Conservation (phyloP, 2,113 vertebrate genomes). For the Ailurus styani region DNA sequence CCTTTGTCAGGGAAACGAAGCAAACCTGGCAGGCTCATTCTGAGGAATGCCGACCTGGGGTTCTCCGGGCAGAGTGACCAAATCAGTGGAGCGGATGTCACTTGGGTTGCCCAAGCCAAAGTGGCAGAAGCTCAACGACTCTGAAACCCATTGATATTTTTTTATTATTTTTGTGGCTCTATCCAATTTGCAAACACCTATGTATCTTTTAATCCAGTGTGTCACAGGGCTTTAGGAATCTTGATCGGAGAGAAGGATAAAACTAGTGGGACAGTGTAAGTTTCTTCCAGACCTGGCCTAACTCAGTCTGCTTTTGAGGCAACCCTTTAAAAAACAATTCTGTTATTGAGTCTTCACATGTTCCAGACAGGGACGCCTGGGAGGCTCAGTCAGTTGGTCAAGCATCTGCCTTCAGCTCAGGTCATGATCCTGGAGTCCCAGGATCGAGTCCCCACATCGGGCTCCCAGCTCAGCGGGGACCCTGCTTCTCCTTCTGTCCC, state of each 20-base stretch:
- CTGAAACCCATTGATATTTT: slow-evolving; percentile 18
- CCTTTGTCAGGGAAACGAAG: slow-evolving; percentile 63
- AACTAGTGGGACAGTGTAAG: neutral
- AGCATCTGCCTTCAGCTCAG: no score
- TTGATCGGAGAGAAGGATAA: neutral
- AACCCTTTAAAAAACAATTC: neutral
- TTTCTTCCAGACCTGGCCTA: neutral
- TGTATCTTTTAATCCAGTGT: neutral
- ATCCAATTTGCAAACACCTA: neutral
- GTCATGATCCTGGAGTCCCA: no score
- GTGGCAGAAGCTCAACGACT: slow-evolving; percentile 26
- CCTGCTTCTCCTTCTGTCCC: no score
- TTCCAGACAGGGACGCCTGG: no score
- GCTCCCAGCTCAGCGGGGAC: no score
- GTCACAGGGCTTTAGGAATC: neutral
- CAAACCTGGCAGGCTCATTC: slow-evolving; percentile 61
- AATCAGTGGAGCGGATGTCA: slow-evolving; percentile 40
- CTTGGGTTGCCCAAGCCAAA: slow-evolving; percentile 40
- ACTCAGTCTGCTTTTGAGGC: neutral
- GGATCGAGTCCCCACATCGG: no score
- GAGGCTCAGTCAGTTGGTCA: no score
- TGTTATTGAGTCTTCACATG: neutral
- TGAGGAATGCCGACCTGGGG: slow-evolving; percentile 41
- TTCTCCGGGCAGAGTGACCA: neutral
- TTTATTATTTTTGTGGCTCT: neutral